Base-by-base conservation (phyloP, 2,113 vertebrate genomes). In the Anolis carolinensis region DNA sequence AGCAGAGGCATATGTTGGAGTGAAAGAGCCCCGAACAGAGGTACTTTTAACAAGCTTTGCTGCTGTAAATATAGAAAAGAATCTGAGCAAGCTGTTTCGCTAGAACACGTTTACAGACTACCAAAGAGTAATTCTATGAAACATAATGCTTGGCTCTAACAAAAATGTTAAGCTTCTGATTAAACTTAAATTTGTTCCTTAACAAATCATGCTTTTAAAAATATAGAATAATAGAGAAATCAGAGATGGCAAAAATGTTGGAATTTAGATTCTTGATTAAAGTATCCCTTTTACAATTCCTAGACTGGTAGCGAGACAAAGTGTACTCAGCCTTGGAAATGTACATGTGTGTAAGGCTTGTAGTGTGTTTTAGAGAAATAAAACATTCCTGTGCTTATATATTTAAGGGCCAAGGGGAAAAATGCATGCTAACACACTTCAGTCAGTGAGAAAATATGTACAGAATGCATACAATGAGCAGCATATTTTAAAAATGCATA, bases 1-100 rank as follows among this genome's bases (percentile, higher is more conserved):
- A 95, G 93, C 59, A 71, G 79, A 95, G 92, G 87, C 90, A 91
- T 86, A 92, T 95, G 95, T 95, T 94, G 92, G 90, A 87, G 85
- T 80, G 81, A 91, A 87, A 89, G 65, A 91, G 83, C 91, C 91
- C 93, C 80, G 16, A 95, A 94, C 77, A 89, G 90, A 94, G 90
- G 86, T 36, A 81, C 87, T 93, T 95, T 84, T 63, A 94, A 75
- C 77, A 86, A 87, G 93, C 83, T 89, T 93, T 92, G 36, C 87
- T 91, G 7, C 52, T 86, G 0, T 5, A 92, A 77, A 68, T 36
- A 79, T 71, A 85, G 55, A 79, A 92, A 90, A 93, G 92, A 91
- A 67, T 78, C 78, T 79, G 14, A 55, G 63, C 82, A 90, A 88
- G 86, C 87, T 91, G 85, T 75, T 90, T 89, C 86, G 89, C 91